These are phyloP conservation scores for Brienomyrus longianalis DNA, from an alignment of 2,113 vertebrate genomes.

Conservation along the genomic window DNA sequence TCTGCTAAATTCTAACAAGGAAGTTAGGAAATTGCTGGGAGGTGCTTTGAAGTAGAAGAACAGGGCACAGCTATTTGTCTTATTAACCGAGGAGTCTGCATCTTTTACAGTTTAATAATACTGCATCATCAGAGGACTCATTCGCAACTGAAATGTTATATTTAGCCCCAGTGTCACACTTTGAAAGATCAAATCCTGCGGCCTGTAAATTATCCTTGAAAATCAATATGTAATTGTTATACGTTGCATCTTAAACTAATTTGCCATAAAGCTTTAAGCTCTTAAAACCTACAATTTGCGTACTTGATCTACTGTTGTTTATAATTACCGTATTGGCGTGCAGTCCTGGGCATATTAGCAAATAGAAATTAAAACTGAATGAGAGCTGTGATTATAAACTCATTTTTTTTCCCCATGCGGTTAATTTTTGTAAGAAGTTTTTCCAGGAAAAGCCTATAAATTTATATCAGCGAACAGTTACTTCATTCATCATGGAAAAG, in stretches of 20 bases:
- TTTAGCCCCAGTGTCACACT: neutral
- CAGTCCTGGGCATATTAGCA: neutral
- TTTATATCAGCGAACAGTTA: neutral
- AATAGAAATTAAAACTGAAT: neutral
- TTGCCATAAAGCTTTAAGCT: neutral
- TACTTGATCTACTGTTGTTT: neutral
- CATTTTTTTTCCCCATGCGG: neutral
- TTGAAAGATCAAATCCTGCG: neutral
- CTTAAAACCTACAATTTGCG: neutral
- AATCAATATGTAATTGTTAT: neutral
- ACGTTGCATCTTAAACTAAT: neutral
- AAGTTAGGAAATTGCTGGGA: constrained; percentile 7
- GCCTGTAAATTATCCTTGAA: neutral
- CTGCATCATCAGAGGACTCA: neutral
- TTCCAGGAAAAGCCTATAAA: neutral
- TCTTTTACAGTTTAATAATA: neutral
- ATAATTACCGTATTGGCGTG: neutral
- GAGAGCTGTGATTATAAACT: neutral
- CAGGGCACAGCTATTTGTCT: neutral
- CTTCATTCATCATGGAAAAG: neutral
- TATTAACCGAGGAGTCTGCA: neutral
- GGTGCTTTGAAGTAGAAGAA: constrained; percentile 10
- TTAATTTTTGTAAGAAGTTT: neutral
- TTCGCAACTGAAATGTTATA: neutral
- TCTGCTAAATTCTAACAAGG: constrained; percentile 38